A percentile compares a stretch with the other conserved stretches of the same genome.
Conservation (phyloP, 2,113 vertebrate species). For the Chlorodrepanis virens region DNA sequence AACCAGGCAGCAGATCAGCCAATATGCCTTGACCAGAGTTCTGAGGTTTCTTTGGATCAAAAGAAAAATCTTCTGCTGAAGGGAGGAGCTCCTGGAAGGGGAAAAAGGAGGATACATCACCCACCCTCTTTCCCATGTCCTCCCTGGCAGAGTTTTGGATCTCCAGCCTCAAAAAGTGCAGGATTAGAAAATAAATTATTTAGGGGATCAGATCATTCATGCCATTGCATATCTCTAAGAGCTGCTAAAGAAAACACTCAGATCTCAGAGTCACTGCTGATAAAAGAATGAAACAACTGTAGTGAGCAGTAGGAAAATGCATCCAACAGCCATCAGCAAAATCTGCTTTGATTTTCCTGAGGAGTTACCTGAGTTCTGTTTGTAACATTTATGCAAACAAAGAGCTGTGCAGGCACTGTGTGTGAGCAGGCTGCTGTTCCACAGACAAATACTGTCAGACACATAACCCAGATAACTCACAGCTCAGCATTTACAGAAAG, state of each 20-base stretch:
- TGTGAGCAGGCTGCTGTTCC: not conserved
- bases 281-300: not conserved
- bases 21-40: not conserved
- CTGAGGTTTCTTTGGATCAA: not conserved
- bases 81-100: not conserved
- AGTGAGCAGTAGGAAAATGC: not conserved
- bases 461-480: not conserved
- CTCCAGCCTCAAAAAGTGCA: not conserved
- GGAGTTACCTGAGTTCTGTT: not conserved
- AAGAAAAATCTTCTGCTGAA: not conserved
- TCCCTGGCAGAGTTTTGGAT: not conserved
- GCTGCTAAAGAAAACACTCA: not conserved
- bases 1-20: not conserved
- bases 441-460: not conserved
- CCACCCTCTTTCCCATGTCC: too few relatives aligned
- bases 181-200: not conserved
- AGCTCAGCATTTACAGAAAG: not conserved
- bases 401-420: not conserved
- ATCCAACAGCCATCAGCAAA: not conserved
- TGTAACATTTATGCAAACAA: slow-evolving; percentile 6
- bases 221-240: not conserved
- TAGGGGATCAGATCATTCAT: not conserved
- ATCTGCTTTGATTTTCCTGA: not conserved
- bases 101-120: not conserved
- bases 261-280: not conserved